phyloP scores from a whole-genome alignment of 2,888 invertebrate genomes.

The Pseudococcus viburni region DNA sequence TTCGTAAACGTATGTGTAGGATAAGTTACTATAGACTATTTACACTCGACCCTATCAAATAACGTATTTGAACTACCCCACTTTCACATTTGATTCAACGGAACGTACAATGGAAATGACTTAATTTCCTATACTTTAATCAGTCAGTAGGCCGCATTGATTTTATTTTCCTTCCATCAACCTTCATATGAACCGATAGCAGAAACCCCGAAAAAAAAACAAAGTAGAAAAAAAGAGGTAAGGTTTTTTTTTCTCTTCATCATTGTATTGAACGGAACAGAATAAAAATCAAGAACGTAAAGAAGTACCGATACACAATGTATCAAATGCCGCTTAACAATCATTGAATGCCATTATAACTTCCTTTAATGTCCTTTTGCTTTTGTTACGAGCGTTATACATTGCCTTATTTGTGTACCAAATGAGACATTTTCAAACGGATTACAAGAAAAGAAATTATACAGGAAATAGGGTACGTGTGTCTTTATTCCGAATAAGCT shows the following conservation, averaged over 20 bases:
- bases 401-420: constrained; percentile 66
- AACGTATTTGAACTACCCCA: neutral
- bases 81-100: neutral
- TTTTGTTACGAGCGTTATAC: constrained; percentile 65
- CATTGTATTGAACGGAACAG: constrained; percentile 48
- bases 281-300: constrained; percentile 64
- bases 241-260: constrained; percentile 51
- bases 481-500: constrained; percentile 22
- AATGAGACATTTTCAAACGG: constrained; percentile 66
- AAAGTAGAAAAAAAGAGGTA: constrained; percentile 55
- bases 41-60: constrained; percentile 19
- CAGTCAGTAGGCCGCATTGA: constrained; percentile 52
- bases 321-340: constrained; percentile 66
- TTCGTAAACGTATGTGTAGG: neutral
- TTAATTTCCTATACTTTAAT: constrained; percentile 46
- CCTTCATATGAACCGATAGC: neutral
- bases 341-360: constrained; percentile 65
- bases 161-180: constrained; percentile 16
- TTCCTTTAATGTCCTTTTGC: constrained; percentile 66
- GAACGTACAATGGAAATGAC: neutral
- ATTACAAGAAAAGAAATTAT: constrained; percentile 65
- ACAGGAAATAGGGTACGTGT: constrained; percentile 64
- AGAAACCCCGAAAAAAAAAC: constrained; percentile 38
- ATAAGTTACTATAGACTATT: neutral
- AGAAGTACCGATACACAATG: constrained; percentile 65